Percentiles rank a stretch among this genome's conserved stretches.
These are phyloP conservation scores for Ruditapes philippinarum DNA, from an alignment of 1,140 invertebrate genomes.

Conservation along the genomic window DNA sequence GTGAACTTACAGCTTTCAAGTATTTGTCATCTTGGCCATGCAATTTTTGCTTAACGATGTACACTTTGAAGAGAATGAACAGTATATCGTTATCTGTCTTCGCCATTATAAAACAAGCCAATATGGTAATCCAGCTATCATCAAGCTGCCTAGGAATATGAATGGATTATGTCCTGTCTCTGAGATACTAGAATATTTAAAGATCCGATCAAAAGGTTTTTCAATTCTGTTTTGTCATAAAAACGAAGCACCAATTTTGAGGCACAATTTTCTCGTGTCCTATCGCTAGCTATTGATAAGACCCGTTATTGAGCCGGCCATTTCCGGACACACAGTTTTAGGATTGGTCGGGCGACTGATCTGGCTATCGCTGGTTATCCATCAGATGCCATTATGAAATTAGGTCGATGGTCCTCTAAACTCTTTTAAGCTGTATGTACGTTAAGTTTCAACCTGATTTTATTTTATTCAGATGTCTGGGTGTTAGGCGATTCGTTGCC, in stretches of 20 bases:
- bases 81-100: neutral
- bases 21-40: neutral
- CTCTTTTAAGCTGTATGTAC: slow-evolving; percentile 7
- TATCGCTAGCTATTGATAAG: neutral
- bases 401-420: slow-evolving; percentile 9
- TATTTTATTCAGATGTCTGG: neutral
- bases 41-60: neutral
- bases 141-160: neutral
- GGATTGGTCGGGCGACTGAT: slow-evolving; percentile 33
- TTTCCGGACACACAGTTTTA: slow-evolving; percentile 18
- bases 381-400: neutral
- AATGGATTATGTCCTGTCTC: neutral
- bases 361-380: neutral
- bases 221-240: neutral
- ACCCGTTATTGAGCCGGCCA: neutral
- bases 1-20: slow-evolving; percentile 10
- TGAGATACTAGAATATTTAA: neutral
- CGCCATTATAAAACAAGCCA: neutral
- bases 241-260: neutral
- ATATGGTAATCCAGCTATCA: neutral
- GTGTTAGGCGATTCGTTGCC: slow-evolving; percentile 24
- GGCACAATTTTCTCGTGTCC: neutral
- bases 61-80: neutral
- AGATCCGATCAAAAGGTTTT: neutral
- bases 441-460: neutral